These are phyloP conservation scores for Enteromius fasciolatus DNA, from an alignment of 2,797 vertebrate species.

Conservation along the genomic window DNA sequence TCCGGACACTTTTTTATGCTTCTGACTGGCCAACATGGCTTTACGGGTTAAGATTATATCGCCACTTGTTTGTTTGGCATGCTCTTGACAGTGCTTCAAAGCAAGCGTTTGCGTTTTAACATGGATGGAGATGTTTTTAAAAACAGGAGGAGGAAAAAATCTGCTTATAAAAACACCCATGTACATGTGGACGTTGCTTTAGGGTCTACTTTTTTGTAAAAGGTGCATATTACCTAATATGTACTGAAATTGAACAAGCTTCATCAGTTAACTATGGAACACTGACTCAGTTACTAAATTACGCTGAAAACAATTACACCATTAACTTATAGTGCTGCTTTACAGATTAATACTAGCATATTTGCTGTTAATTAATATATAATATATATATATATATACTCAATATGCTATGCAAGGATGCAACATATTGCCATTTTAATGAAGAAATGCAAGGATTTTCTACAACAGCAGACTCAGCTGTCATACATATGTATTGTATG, in stretches of 20 bases:
- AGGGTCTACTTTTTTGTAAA: neutral
- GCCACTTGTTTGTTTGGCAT: no score
- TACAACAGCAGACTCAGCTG: neutral
- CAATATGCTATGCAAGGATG: neutral
- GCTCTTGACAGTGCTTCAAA: no score
- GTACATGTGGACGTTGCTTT: no score
- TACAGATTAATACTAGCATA: neutral
- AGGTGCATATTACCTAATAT: neutral
- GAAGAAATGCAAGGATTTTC: neutral
- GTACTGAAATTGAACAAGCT: neutral
- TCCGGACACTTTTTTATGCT: no score
- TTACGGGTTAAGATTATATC: no score
- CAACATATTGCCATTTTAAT: neutral
- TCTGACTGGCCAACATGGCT: no score
- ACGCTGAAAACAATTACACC: no score
- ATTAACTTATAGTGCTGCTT: neutral
- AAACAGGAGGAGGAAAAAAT: no score
- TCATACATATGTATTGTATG: neutral
- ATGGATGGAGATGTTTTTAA: no score
- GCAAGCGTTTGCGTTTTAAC: no score
- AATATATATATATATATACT: no score
- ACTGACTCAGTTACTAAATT: neutral
- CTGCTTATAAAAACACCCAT: no score
- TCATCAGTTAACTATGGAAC: neutral
- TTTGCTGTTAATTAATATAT: neutral